phyloP scores from a whole-genome alignment of 2,797 vertebrate genomes.

The Echeneis naucrates region DNA sequence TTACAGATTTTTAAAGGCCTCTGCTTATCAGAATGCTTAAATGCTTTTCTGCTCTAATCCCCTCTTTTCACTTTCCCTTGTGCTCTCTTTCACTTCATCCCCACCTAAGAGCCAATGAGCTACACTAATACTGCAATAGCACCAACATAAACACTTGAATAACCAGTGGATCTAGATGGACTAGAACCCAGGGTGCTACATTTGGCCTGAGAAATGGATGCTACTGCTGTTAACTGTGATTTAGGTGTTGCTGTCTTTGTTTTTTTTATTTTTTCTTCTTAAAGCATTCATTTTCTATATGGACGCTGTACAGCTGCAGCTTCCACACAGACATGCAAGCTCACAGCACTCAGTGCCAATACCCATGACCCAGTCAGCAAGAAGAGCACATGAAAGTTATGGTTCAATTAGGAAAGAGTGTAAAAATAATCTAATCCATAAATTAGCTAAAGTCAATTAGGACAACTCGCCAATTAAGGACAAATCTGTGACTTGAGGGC shows the following conservation, averaged over 20 bases:
- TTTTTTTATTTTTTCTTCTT: constrained; percentile 23
- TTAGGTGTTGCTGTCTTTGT: constrained; percentile 39
- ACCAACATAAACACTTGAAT: constrained; percentile 39
- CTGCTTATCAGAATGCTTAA: constrained; percentile 25
- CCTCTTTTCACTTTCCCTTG: constrained; percentile 19
- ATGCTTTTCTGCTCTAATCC: constrained; percentile 28
- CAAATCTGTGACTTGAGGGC: constrained; percentile 81
- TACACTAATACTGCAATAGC: constrained; percentile 37
- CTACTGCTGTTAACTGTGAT: constrained; percentile 36
- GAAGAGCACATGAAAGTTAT: constrained; percentile 77
- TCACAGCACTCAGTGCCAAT: constrained; percentile 64
- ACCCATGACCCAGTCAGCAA: constrained; percentile 49
- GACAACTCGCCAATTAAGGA: constrained; percentile 81
- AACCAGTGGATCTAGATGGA: constrained; percentile 32
- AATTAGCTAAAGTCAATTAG: constrained; percentile 86
- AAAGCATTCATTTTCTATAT: constrained; percentile 47
- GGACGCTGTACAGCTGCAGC: constrained; percentile 39
- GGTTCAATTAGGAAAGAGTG: constrained; percentile 78
- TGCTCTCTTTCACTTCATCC: constrained; percentile 22
- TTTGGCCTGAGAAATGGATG: constrained; percentile 61
- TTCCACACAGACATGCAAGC: constrained; percentile 34
- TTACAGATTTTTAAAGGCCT: constrained; percentile 16
- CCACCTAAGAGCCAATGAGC: constrained; percentile 35
- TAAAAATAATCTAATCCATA: constrained; percentile 84
- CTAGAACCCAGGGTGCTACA: constrained; percentile 34